A percentile compares a stretch with the other conserved stretches of the same genome.
phyloP scores from a whole-genome alignment of 1,140 invertebrate species.

The Hydropsyche tenuis region DNA sequence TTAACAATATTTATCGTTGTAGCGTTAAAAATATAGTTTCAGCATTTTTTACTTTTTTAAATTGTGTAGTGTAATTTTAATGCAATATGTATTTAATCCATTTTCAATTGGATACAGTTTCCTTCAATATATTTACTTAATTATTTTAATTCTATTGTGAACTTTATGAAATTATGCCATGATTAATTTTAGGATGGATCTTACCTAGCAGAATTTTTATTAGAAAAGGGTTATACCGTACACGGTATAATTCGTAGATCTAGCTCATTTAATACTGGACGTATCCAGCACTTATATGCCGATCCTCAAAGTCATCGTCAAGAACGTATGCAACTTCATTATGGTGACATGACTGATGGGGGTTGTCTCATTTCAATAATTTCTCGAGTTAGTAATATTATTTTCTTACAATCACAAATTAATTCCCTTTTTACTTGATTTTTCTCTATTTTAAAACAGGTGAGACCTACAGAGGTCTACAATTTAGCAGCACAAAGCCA shows the following conservation, averaged over 20 bases:
- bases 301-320: constrained; percentile 84
- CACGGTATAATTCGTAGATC: constrained; percentile 95
- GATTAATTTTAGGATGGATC: constrained; percentile 90
- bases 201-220: constrained; percentile 94
- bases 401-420: no score
- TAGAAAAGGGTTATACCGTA: constrained; percentile 94
- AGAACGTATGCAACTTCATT: constrained; percentile 93
- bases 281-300: constrained; percentile 95
- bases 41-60: no score
- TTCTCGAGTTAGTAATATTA: constrained; percentile 61
- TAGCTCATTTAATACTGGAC: constrained; percentile 95
- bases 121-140: neutral
- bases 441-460: constrained; percentile 55
- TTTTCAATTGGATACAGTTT: no score
- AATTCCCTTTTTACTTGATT: no score
- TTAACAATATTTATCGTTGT: no score
- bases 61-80: no score
- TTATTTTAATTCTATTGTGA: neutral
- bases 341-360: constrained; percentile 99
- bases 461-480: constrained; percentile 94
- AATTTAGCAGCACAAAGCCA: constrained; percentile 99
- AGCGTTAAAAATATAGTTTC: no score
- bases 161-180: neutral
- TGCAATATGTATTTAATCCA: neutral
- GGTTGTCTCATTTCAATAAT: constrained; percentile 97